These are phyloP conservation scores for Pteromalus puparum DNA, from an alignment of 1,140 invertebrate species.

Conservation along the genomic window DNA sequence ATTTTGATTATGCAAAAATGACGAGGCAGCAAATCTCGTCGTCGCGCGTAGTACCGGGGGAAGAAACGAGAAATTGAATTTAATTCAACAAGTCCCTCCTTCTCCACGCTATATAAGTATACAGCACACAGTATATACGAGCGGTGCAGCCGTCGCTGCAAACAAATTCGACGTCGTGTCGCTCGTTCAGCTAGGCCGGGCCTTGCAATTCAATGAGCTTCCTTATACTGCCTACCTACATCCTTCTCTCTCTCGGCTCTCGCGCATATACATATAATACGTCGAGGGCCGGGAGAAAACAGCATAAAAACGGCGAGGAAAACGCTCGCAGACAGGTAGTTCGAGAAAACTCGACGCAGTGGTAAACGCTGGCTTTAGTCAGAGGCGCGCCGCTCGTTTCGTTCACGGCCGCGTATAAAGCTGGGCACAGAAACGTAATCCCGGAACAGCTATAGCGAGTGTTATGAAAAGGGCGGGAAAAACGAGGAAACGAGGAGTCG, in stretches of 20 bases:
- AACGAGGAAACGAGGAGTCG: too few species aligned
- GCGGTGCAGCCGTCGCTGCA: neutral
- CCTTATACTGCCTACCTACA: neutral
- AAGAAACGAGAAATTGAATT: conserved; percentile 28
- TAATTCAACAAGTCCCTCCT: conserved; percentile 24
- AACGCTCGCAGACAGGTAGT: neutral
- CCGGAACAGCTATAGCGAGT: too few species aligned
- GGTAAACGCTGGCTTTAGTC: neutral
- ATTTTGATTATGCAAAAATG: conserved; percentile 17
- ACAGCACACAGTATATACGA: neutral
- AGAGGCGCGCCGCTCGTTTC: neutral
- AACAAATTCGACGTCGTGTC: conserved; percentile 18
- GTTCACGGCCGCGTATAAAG: neutral
- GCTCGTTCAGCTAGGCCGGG: neutral
- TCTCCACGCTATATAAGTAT: neutral
- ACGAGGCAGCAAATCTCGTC: neutral
- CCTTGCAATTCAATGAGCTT: conserved; percentile 31
- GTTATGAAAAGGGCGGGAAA: too few species aligned
- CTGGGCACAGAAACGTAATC: neutral
- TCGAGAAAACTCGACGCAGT: neutral
- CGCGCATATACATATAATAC: neutral
- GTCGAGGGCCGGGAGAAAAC: neutral
- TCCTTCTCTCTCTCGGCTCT: neutral
- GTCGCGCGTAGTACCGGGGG: neutral
- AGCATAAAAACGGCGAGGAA: neutral